Base-by-base conservation (phyloP, 2,113 vertebrate species). In the Mus spicilegus region DNA sequence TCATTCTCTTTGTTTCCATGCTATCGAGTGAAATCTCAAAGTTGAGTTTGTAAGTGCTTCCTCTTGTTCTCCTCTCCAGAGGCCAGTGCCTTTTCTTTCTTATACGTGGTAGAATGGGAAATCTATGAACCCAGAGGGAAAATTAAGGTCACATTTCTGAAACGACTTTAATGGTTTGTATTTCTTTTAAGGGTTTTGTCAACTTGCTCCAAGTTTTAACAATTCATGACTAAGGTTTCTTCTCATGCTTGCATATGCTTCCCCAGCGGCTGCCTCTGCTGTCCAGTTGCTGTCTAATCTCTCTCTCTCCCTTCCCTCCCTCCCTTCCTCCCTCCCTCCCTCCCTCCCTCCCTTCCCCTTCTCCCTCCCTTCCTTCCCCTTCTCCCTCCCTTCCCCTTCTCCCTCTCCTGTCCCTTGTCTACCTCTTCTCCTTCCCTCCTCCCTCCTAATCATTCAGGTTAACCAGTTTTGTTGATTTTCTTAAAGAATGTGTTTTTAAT, bases 271-370 rank as follows among this genome's bases (percentile, higher is more conserved):
- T 2, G 0, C n/a, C 28, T 87, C 33, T 87, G 54, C 54, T 56
- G 54, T 56, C 13, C 54, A 12, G 3, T 16, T 56, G 54, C 54
- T 56, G 61, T 28, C 0, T 80, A 22, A 63, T 13, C 13, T 42
- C 2, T 30, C 14, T 46, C 39, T 9, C n/a, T 75, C n/a, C 24
- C 19, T 0, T 16, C 28, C 17, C 14, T 7, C 11, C 14, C 42
- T 24, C 12, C 13, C n/a, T 75, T n/a, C 24, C 19, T 0, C 7
- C 28, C 14, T 7, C 11, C 14, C 42, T 24, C 51, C 2, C 54
- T n/a, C n/a, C n/a, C n/a, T 9, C 12, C 13, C n/a, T 75, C n/a
- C 24, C 19, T 0, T 16, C 28, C 17, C n/a, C 2, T n/a, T 4
- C 14, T 7, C 11, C 14, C 42, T 24, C 12, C 13, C n/a, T 75